Base-by-base conservation (phyloP, 2,888 invertebrate species). In the Campoplex capitator region DNA sequence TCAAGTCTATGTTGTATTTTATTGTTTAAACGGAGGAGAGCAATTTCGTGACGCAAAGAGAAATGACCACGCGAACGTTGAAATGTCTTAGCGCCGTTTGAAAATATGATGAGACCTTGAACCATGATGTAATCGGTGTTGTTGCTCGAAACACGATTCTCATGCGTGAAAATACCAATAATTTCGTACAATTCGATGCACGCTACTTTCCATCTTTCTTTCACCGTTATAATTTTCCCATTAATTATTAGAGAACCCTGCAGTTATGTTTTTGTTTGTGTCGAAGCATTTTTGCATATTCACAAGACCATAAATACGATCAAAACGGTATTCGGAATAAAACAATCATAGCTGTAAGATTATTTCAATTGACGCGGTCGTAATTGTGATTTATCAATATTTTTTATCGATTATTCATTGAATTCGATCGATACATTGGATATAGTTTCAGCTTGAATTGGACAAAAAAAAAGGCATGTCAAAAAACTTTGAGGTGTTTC, bases 111-210 rank as follows among this genome's bases (percentile, higher is more conserved):
- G 65, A 32, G 65, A 75, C 84, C 80, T 85, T 81, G 84, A 62
- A 80, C 80, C 70, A 62, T 85, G 70, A 81, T 76, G 76, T 71
- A 85, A 85, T 71, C 70, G n/a, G 28, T 56, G 13, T 45, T 62
- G 54, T 81, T 85, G 70, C 80, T 54, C 73, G 42, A 70, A 58
- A 35, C 42, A 68, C 62, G 51, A 23, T 18, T 74, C 28, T 56
- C 16, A 18, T 28, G 35, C 51, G 18, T 18, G 11, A 42, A 58
- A 70, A 79, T 28, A 70, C 51, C 28, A 28, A 48, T 3, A 28
- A 32, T 42, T 62, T 73, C 18, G 23, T 62, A 45, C 45, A 58
- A 68, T n/a, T 51, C 18, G 18, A 28, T 42, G 48, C 51, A 28
- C 6, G 13, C 45, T 32, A 32, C 16, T 8, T 48, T 42, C 7